These are phyloP conservation scores for Theonella swinhoei DNA, from an alignment of 37 sponge, comb jelly and placozoan species.

Conservation along the genomic window DNA sequence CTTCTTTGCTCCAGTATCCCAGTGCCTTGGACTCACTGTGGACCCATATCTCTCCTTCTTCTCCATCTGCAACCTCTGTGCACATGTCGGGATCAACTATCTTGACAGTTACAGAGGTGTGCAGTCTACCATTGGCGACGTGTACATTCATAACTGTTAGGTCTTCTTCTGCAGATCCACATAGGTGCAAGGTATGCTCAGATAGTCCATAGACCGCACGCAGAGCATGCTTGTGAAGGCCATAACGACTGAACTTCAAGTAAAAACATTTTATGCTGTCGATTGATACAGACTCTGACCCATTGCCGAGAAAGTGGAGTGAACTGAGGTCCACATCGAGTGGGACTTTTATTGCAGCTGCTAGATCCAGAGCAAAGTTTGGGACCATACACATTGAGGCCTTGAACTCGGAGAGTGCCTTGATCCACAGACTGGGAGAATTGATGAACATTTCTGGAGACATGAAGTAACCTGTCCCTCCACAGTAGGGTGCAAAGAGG, in stretches of 20 bases:
- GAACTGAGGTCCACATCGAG: constrained; percentile 6
- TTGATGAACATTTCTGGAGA: constrained; percentile 33
- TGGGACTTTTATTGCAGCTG: neutral
- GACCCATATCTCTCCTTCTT: constrained; percentile 56
- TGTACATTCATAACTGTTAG: neutral
- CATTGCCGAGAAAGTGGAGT: neutral
- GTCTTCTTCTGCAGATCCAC: neutral
- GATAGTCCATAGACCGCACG: constrained; percentile 33
- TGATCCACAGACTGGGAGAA: constrained; percentile 33
- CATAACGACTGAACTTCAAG: constrained; percentile 2
- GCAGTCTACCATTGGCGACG: neutral
- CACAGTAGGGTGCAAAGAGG: constrained; percentile 18
- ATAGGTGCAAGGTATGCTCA: constrained; percentile 41
- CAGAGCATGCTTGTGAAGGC: constrained; percentile 13
- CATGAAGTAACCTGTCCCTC: constrained; percentile 49
- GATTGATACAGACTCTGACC: constrained; percentile 24
- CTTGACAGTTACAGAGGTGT: constrained; percentile 21
- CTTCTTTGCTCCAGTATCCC: constrained; percentile 61
- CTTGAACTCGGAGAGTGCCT: constrained; percentile 24
- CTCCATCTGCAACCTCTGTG: constrained; percentile 26
- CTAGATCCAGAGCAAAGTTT: constrained; percentile 42
- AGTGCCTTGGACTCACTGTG: constrained; percentile 28
- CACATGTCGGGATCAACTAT: constrained; percentile 51
- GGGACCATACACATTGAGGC: constrained; percentile 36
- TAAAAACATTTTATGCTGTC: constrained; percentile 26